phyloP scores from a whole-genome alignment of 2,888 invertebrate genomes.

The Drosophila mulleri region DNA sequence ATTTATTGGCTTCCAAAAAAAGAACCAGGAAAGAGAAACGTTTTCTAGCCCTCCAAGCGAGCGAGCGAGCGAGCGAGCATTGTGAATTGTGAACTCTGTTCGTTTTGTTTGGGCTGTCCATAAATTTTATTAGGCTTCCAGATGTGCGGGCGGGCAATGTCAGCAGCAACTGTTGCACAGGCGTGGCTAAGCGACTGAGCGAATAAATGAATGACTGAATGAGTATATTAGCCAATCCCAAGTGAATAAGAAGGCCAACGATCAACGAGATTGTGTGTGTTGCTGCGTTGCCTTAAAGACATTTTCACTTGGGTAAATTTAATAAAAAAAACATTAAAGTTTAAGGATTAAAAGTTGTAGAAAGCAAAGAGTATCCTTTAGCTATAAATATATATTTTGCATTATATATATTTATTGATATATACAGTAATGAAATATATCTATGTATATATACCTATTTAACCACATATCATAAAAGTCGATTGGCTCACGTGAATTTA shows the following conservation, averaged over 20 bases:
- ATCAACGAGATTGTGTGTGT: slow-evolving; percentile 35
- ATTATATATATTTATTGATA: too few species aligned
- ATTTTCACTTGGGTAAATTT: background rate
- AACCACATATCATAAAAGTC: background rate
- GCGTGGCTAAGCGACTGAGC: slow-evolving; percentile 51
- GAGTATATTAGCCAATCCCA: slow-evolving; percentile 14
- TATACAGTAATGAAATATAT: too few species aligned
- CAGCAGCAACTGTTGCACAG: slow-evolving; percentile 74
- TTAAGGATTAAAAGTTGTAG: too few species aligned
- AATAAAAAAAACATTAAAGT: too few species aligned
- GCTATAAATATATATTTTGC: too few species aligned
- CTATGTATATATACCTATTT: background rate
- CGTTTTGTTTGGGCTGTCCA: slow-evolving; percentile 38
- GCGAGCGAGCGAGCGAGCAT: background rate
- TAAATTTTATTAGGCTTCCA: slow-evolving; percentile 67
- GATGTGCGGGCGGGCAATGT: slow-evolving; percentile 58
- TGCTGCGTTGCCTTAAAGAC: slow-evolving; percentile 12
- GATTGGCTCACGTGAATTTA: slow-evolving; percentile 7
- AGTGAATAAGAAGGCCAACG: slow-evolving; percentile 4
- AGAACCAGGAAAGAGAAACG: too few species aligned
- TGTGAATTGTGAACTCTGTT: slow-evolving; percentile 36
- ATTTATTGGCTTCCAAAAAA: slow-evolving; percentile 59
- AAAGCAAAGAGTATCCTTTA: too few species aligned
- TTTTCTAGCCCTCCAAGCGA: background rate
- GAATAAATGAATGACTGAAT: slow-evolving; percentile 28